These are phyloP conservation scores for Tribolium castaneum DNA, from an alignment of 1,140 invertebrate genomes.

Conservation along the genomic window DNA sequence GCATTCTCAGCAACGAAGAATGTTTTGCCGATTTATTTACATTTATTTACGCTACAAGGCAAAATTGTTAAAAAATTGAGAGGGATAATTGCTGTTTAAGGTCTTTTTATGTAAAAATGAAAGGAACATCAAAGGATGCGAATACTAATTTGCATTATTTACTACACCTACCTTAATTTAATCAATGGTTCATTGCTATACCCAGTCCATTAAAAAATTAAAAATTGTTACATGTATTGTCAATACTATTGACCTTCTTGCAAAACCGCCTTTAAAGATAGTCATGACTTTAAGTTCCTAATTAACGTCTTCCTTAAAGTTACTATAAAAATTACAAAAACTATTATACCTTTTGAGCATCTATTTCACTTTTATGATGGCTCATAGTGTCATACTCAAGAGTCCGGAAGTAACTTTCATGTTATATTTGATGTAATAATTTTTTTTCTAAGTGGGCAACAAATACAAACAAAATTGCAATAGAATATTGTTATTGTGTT, in stretches of 20 bases:
- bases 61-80: neutral
- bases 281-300: neutral
- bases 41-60: too few species aligned
- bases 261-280: constrained; percentile 4
- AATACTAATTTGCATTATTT: constrained; percentile 18
- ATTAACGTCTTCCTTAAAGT: constrained; percentile 13
- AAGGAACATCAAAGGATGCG: neutral
- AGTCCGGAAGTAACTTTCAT: constrained; percentile 30
- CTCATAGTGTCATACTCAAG: neutral
- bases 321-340: neutral
- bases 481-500: constrained; percentile 31
- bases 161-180: neutral
- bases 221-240: neutral
- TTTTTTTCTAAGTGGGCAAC: constrained; percentile 9
- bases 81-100: constrained; percentile 22
- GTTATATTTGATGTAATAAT: constrained; percentile 22
- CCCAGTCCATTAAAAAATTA: neutral
- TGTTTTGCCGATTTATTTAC: neutral
- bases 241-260: constrained; percentile 26
- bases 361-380: constrained; percentile 17
- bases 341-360: neutral
- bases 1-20: too few species aligned
- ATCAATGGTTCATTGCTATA: constrained; percentile 14
- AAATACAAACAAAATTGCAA: constrained; percentile 27
- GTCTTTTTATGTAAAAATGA: constrained; percentile 25